phyloP scores from a whole-genome alignment of 1,140 invertebrate species.

The Lucilia sericata region DNA sequence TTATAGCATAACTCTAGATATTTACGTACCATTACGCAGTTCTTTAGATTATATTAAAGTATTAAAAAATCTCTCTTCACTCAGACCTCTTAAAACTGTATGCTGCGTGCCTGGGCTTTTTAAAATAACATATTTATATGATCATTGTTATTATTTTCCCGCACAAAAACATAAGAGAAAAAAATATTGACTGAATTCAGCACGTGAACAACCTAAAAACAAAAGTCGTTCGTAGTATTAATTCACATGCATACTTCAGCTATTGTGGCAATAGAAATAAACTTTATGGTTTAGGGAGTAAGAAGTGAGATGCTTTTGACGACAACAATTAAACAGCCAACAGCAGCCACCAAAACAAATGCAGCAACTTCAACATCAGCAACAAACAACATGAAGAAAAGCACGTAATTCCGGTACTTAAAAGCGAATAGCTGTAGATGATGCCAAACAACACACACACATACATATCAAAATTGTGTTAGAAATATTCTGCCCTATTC shows the following conservation, averaged over 20 bases:
- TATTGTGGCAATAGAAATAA: background rate
- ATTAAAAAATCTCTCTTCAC: too few relatives aligned
- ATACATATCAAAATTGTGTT: background rate
- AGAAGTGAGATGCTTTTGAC: slow-evolving; percentile 19
- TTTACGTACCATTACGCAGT: too few relatives aligned
- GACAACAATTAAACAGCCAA: slow-evolving; percentile 18
- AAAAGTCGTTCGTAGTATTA: background rate
- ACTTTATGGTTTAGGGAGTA: slow-evolving; percentile 34
- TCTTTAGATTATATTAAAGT: too few relatives aligned
- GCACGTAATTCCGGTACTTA: slow-evolving; percentile 25
- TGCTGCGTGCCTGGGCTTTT: background rate
- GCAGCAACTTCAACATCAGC: background rate
- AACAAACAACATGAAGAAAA: background rate
- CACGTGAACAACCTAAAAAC: background rate
- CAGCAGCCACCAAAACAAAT: background rate
- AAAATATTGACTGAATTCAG: background rate
- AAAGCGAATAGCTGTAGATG: too few relatives aligned
- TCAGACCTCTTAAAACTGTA: background rate
- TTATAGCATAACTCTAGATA: too few relatives aligned
- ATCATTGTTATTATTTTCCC: background rate
- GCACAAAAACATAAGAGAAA: too few relatives aligned
- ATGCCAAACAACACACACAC: too few relatives aligned
- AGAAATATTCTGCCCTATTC: background rate
- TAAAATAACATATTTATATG: background rate
- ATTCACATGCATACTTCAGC: background rate